Conservation (phyloP, 2,797 vertebrate genomes). For the Lacerta viridis region DNA sequence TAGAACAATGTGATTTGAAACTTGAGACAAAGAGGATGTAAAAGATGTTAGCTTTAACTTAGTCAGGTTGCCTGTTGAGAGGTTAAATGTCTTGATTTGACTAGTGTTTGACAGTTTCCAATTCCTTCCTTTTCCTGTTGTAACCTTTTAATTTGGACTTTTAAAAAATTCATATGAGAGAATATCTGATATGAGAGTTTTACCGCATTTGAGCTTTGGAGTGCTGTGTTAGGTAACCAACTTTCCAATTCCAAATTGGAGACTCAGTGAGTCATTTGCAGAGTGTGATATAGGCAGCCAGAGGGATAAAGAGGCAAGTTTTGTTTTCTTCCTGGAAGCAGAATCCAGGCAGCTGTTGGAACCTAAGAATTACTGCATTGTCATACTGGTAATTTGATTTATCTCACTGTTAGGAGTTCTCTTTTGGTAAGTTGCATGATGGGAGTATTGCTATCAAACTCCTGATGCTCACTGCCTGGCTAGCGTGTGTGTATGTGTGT, state of each 20-base stretch:
- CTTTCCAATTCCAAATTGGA: background rate
- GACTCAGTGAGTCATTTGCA: background rate
- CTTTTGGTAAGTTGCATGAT: background rate
- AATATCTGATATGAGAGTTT: slow-evolving; percentile 27
- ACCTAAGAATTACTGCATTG: background rate
- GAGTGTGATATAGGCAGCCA: background rate
- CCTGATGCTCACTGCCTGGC: background rate
- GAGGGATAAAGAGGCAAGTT: background rate
- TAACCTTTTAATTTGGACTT: background rate
- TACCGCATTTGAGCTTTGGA: background rate
- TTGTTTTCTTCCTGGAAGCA: background rate
- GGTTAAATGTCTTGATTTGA: background rate
- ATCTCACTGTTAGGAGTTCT: background rate
- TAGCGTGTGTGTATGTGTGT: background rate
- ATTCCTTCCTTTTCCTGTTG: background rate
- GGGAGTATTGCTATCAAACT: background rate
- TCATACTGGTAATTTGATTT: background rate
- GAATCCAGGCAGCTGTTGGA: background rate
- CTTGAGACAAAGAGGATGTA: background rate
- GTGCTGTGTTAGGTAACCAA: background rate
- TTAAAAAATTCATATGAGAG: slow-evolving; percentile 19
- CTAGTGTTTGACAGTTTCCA: background rate
- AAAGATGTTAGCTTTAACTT: background rate
- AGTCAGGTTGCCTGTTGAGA: background rate
- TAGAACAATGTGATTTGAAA: slow-evolving; percentile 2